Base-by-base conservation (phyloP, 2,113 vertebrate genomes). In the Ammodytes dubius region DNA sequence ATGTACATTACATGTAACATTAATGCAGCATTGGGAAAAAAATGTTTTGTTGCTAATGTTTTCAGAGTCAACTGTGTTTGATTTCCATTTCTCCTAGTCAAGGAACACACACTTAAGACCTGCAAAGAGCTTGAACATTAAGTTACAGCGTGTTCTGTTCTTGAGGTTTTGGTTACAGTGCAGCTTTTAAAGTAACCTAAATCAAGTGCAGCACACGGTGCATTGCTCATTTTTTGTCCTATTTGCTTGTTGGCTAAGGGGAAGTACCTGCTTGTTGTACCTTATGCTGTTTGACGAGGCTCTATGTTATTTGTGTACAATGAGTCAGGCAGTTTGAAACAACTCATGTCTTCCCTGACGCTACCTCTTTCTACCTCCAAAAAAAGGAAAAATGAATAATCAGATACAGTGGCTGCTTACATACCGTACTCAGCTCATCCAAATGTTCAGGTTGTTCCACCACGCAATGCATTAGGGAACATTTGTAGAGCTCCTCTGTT, bases 1-100 rank as follows among this genome's bases (percentile, higher is more conserved):
- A 96, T 81, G 81, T 79, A 78, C 54, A 74, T 86, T 82, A 78
- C 54, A 74, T 86, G 81, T 82, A 6, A 72, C 53, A 70, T 56
- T 61, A 64, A 75, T 72, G 45, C 35, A 69, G 46, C 27, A 27
- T 75, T 76, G 13, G 19, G 50, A 50, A 53, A 6, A 6, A 68
- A 27, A 39, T 3, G 11, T 13, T 27, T 27, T 15, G 47, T 50
- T 53, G 0, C 14, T 9, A 57, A 4, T 65, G 45, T 76, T 54
- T 37, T 19, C 45, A 73, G 27, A 45, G n/a, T 74, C 19, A 42
- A 57, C 1, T 70, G 58, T 11, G 19, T 58, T 50, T 39, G 4
- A 27, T 60, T 42, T 81, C 3, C 43, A 50, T 43, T 75, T 63
- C 7, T 66, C 15, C 39, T 35, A 54, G 8, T 54, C 7, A 11